Conservation (phyloP, 2,113 vertebrate genomes). For the Lethenteron reissneri region DNA sequence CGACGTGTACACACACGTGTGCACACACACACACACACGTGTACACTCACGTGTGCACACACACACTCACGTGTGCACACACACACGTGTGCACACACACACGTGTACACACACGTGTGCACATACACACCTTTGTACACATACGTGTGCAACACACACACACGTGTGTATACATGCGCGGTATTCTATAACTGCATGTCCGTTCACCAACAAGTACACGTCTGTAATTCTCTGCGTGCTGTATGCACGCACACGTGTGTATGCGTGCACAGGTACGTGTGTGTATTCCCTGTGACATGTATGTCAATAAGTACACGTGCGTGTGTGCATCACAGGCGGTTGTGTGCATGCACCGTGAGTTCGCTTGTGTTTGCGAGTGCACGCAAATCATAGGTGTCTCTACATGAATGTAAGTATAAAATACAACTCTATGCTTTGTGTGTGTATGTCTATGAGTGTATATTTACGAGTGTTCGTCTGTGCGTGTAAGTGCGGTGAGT, state of each 20-base stretch:
- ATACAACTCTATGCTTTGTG: no score
- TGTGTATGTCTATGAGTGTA: no score
- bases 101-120: neutral
- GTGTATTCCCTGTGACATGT: neutral
- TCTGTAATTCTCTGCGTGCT: neutral
- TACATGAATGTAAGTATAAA: no score
- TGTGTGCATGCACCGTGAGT: no score
- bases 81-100: neutral
- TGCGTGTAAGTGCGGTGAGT: no score
- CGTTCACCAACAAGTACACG: no score
- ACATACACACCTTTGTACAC: neutral
- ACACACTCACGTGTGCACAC: neutral
- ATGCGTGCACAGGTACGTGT: neutral
- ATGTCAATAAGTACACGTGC: neutral
- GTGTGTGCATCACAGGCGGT: neutral
- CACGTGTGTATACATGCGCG: neutral
- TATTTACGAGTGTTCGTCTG: no score
- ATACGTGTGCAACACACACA: neutral
- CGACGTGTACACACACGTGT: no score
- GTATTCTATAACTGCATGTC: neutral
- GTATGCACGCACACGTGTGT: neutral
- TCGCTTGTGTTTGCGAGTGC: no score
- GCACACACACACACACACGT: no score
- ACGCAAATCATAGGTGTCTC: no score
- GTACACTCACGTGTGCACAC: neutral